A percentile compares a stretch with the other conserved stretches of the same genome.
Conservation (phyloP, 1,140 invertebrate genomes). For the Bombus ignitus region DNA sequence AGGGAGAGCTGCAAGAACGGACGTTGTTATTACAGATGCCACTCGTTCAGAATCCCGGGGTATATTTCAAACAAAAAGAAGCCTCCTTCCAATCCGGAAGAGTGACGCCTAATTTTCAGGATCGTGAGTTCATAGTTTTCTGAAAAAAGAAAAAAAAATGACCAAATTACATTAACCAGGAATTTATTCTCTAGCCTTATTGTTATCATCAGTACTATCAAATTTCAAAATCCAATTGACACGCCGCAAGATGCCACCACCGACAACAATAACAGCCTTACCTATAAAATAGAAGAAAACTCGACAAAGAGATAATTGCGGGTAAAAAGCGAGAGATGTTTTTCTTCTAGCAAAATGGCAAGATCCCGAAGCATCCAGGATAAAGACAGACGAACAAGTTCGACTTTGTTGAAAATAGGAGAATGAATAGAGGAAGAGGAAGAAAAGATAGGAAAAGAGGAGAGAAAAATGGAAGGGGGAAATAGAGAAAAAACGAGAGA, state of each 20-base stretch:
- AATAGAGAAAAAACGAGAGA: background rate
- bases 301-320: slow-evolving; percentile 74
- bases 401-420: background rate
- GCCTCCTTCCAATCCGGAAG: slow-evolving; percentile 64
- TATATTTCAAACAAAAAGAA: slow-evolving; percentile 80
- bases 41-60: slow-evolving; percentile 68
- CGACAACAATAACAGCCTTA: background rate
- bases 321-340: slow-evolving; percentile 67
- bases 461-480: slow-evolving; percentile 6
- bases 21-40: slow-evolving; percentile 80
- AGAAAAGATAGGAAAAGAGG: background rate
- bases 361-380: slow-evolving; percentile 64
- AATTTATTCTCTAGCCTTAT: background rate
- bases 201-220: background rate
- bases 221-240: too few species aligned
- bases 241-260: background rate
- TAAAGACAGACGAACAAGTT: background rate
- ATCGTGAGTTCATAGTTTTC: slow-evolving; percentile 39
- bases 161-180: background rate
- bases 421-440: background rate
- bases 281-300: slow-evolving; percentile 63
- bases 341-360: slow-evolving; percentile 75
- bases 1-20: slow-evolving; percentile 57
- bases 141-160: background rate
- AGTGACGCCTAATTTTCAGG: slow-evolving; percentile 65